These are phyloP conservation scores for Pipra filicauda DNA, from an alignment of 2,113 vertebrate species.

Conservation along the genomic window DNA sequence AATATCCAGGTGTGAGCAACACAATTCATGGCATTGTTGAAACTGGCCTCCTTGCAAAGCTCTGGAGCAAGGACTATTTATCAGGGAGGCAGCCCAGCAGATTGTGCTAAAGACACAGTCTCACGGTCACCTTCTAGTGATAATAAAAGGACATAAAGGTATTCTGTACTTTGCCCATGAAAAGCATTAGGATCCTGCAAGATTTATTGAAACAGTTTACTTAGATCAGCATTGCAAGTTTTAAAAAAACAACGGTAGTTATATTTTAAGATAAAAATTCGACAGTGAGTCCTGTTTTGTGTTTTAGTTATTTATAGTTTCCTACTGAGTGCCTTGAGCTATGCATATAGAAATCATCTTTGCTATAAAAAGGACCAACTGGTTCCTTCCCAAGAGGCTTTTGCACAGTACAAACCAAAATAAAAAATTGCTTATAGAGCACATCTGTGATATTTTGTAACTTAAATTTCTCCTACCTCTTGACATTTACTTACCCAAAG, in stretches of 20 bases:
- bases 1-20: neutral
- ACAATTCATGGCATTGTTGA: accelerated
- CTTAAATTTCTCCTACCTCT: slow-evolving; percentile 5
- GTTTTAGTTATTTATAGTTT: slow-evolving; percentile 40
- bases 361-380: neutral
- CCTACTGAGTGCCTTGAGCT: neutral
- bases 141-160: neutral
- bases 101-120: neutral
- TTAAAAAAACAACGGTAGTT: neutral
- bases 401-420: neutral
- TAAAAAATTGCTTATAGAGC: neutral
- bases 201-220: neutral
- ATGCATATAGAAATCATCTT: neutral
- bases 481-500: slow-evolving; percentile 1
- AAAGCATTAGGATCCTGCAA: neutral
- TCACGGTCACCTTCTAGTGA: neutral
- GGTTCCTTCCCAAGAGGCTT: neutral
- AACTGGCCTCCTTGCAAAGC: neutral
- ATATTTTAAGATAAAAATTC: slow-evolving; percentile 11
- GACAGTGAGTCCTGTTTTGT: neutral
- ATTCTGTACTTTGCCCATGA: neutral
- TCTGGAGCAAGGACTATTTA: neutral
- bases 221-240: neutral
- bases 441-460: slow-evolving; percentile 25
- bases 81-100: neutral